Evolutionary conservation across 2,888 invertebrate species (phyloP), one percentile per base, ranked within the genome.

Genomic region (Pantelozetes paolii): DNA sequence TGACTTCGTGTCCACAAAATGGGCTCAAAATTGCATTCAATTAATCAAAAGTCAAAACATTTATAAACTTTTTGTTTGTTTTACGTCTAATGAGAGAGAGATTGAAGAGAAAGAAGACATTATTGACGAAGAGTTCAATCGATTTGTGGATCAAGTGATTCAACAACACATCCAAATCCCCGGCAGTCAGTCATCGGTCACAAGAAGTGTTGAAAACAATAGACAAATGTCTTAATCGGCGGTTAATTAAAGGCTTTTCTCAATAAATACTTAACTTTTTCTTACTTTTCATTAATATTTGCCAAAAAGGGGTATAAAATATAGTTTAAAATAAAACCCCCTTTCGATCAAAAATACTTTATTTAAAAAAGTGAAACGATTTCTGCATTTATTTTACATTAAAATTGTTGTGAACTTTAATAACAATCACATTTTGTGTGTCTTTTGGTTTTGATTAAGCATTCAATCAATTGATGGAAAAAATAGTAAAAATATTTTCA

Each of bases 401-500:
- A 26, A 54, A 23, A 23, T 20, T 54, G 20, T 26, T n/a, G 48
- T 48, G 48, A 48, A 48, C 48, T 48, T 54, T 54, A 54, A 45
- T 18, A 18, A 45, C 11, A 11, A 45, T 45, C 18, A 18, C 13
- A 13, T 45, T 45, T 50, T 50, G 50, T 20, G 6, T 57, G 5
- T 23, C 28, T 23, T 54, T 20, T 3, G 13, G 23, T 1, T 23
- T 23, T 23, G 18, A 26, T 26, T 23, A 6, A 54, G 9, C 2
- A 3, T 54, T 23, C 9, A 54, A 57, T 2, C 9, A 64, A 15
- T 64, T 64, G 32, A 64, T 64, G 28, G 40, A 64, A 30, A 64
- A 36, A 32, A n/a, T 64, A 64, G 36, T 64, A 62, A 64, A 64
- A 64, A 30, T 28, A 28, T 28, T 9, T n/a, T n/a, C n/a, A n/a